phyloP scores from a whole-genome alignment of 2,888 invertebrate genomes.

The Lasius platythorax region DNA sequence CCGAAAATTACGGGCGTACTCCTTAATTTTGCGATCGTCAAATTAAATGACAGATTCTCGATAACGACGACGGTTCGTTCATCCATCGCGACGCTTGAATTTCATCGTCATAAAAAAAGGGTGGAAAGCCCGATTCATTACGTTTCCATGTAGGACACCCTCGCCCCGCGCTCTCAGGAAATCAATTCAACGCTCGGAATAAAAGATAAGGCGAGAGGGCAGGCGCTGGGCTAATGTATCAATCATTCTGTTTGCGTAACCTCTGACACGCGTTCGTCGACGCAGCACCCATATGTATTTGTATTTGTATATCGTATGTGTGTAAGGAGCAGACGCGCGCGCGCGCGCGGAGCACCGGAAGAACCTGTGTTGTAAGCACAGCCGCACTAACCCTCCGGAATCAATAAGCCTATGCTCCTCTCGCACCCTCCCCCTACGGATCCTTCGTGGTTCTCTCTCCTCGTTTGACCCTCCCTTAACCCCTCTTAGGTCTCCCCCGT shows the following conservation, averaged over 20 bases:
- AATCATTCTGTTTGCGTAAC: conserved; percentile 84
- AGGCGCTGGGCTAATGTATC: conserved; percentile 81
- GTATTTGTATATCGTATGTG: conserved; percentile 25
- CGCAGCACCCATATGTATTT: conserved; percentile 34
- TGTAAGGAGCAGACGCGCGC: background rate
- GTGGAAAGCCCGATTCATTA: conserved; percentile 74
- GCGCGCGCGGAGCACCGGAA: conserved; percentile 15
- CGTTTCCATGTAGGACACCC: conserved; percentile 60
- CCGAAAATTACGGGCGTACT: conserved; percentile 25
- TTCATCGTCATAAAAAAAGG: conserved; percentile 62
- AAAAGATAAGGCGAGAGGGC: conserved; percentile 79
- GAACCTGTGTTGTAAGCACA: conserved; percentile 45
- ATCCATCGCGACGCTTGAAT: conserved; percentile 19
- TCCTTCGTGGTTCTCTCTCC: conserved; percentile 33
- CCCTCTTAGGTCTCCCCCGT: conserved; percentile 59
- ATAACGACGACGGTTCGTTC: conserved; percentile 33
- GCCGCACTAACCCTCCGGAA: conserved; percentile 69
- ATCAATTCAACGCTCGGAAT: conserved; percentile 77
- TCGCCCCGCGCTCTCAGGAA: conserved; percentile 55
- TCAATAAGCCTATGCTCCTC: conserved; percentile 77
- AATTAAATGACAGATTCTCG: conserved; percentile 35
- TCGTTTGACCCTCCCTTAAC: conserved; percentile 69
- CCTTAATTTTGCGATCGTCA: conserved; percentile 54
- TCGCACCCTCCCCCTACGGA: conserved; percentile 55
- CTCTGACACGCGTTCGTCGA: conserved; percentile 80